phyloP scores from a whole-genome alignment of 2,888 invertebrate genomes.

The Apotomis capreana region DNA sequence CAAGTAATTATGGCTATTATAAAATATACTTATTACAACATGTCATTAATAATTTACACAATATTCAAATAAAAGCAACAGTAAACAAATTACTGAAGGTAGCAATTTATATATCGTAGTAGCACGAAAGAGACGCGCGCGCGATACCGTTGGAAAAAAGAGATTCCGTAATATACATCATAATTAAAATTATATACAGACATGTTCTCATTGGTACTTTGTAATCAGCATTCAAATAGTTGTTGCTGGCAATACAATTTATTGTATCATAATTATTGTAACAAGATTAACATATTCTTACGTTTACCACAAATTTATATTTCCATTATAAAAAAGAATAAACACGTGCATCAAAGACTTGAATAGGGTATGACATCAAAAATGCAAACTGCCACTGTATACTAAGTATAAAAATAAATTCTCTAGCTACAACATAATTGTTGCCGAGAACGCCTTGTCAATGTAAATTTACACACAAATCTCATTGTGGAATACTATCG shows the following conservation, averaged over 20 bases:
- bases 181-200: constrained; percentile 75
- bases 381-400: constrained; percentile 40
- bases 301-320: constrained; percentile 36
- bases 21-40: constrained; percentile 80
- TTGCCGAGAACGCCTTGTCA: constrained; percentile 37
- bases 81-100: constrained; percentile 75
- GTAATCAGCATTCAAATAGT: constrained; percentile 48
- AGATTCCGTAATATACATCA: constrained; percentile 80
- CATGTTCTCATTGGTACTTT: constrained; percentile 64
- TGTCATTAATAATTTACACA: constrained; percentile 82
- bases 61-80: constrained; percentile 79
- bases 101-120: constrained; percentile 71
- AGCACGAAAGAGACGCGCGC: constrained; percentile 73
- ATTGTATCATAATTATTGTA: constrained; percentile 40
- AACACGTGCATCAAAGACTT: constrained; percentile 39
- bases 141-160: constrained; percentile 75
- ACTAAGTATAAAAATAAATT: constrained; percentile 43
- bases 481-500: constrained; percentile 36
- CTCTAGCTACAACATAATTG: constrained; percentile 40
- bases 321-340: constrained; percentile 40
- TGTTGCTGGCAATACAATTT: constrained; percentile 48
- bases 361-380: constrained; percentile 36
- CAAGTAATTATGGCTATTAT: constrained; percentile 83
- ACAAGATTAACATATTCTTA: constrained; percentile 40
- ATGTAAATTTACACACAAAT: constrained; percentile 37